Base-by-base conservation (phyloP, 2,797 vertebrate species). In the Sebastes taczanowskii region DNA sequence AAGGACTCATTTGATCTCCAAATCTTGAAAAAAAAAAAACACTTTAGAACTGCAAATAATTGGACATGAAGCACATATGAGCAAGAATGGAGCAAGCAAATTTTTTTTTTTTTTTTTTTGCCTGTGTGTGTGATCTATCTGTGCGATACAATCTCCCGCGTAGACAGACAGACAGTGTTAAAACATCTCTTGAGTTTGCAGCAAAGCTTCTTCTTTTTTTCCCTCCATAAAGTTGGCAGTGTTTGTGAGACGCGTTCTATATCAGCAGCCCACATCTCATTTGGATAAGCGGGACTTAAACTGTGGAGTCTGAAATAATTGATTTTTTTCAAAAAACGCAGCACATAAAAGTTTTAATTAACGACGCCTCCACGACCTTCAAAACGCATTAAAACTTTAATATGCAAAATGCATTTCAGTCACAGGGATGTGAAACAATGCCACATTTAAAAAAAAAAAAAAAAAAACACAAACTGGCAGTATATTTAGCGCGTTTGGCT, bases 291-390 rank as follows among this genome's bases (percentile, higher is more conserved):
- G 77, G 83, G 87, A 79, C 73, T 87, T 86, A 82, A 46, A 89
- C 76, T 64, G 46, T n/a, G 82, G 77, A 89, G 85, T 85, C 73
- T 87, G 80, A 86, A 91, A 92, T 91, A 89, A 93, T 89, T 90
- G 83, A 93, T 91, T 92, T 86, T 86, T 23, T 38, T 38, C 35
- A 80, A 88, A 79, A 81, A 91, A 90, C 77, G 84, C 89, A 80
- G 74, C 86, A 76, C 86, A 91, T 91, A 82, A 91, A 94, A 93
- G 89, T 93, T 93, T 94, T 91, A 94, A 94, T 94, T 92, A 92
- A 92, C 76, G 83, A 90, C 82, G 84, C 70, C 82, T 86, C 87
- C 62, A 32, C 72, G 81, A 91, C 84, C 91, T 92, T 86, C 80
- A 82, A 80, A 86, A 63, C 74, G 73, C 87, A 93, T 94, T 83